Evolutionary conservation across 92 coral and sea anemone genomes (phyloP).

Genomic region (Siderastrea radians): DNA sequence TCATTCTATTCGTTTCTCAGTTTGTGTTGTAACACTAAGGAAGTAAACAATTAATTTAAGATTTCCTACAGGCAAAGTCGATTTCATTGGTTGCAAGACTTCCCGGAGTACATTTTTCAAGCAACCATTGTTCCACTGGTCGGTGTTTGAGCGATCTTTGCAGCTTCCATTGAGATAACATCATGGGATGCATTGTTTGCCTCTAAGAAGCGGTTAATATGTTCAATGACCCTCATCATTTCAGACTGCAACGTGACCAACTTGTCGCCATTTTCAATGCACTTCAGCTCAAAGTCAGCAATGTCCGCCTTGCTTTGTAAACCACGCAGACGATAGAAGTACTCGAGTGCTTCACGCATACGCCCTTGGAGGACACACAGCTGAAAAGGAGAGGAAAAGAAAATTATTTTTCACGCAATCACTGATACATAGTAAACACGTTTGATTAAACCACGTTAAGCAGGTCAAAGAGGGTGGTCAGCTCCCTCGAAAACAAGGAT

Average conservation of each 20-base stretch:
- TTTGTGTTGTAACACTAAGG: neutral
- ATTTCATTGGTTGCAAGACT: neutral
- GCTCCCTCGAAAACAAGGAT: too few species aligned
- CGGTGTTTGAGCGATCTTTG: slow-evolving; percentile 81
- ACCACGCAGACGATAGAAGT: slow-evolving; percentile 92
- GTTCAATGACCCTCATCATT: slow-evolving; percentile 88
- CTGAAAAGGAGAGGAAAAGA: slow-evolving; percentile 52
- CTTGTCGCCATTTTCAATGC: slow-evolving; percentile 87
- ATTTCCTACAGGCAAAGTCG: too few species aligned
- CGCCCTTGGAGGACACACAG: slow-evolving; percentile 89
- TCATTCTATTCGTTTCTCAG: neutral
- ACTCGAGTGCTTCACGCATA: slow-evolving; percentile 89
- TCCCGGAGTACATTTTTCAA: neutral
- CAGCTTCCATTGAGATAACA: slow-evolving; percentile 89
- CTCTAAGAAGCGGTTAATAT: slow-evolving; percentile 91
- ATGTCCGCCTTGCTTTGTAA: slow-evolving; percentile 88
- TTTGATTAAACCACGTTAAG: too few species aligned
- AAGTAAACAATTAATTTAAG: neutral
- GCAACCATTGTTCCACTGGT: slow-evolving; percentile 30
- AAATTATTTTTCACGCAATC: neutral
- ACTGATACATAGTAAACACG: too few species aligned
- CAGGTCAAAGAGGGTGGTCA: too few species aligned
- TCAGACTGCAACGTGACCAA: slow-evolving; percentile 80
- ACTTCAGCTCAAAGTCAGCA: slow-evolving; percentile 85
- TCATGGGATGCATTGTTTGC: slow-evolving; percentile 92